A percentile compares a stretch with the other conserved stretches of the same genome.
phyloP scores from a whole-genome alignment of 2,113 vertebrate species.

The Balaenoptera acutorostrata region DNA sequence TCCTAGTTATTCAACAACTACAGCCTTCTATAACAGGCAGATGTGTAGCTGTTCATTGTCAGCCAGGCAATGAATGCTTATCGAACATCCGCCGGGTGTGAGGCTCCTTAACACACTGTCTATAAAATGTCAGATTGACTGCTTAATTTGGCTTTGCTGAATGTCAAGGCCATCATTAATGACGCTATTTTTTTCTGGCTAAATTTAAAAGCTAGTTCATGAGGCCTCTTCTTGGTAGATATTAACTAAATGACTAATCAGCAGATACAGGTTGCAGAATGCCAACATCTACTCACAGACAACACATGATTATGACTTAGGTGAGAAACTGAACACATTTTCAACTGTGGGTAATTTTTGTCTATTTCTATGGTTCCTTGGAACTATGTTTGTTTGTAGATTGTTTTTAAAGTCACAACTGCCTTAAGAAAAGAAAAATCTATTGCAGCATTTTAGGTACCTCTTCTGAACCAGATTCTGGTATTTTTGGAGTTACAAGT shows the following conservation, averaged over 20 bases:
- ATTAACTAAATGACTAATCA: slow-evolving; percentile 40
- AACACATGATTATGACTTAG: background rate
- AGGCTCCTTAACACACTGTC: background rate
- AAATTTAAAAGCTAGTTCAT: slow-evolving; percentile 48
- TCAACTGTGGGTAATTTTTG: background rate
- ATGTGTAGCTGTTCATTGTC: background rate
- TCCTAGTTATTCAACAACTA: background rate
- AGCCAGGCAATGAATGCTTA: slow-evolving; percentile 44
- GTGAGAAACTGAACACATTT: slow-evolving; percentile 25
- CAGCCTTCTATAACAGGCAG: background rate
- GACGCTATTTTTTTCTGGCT: slow-evolving; percentile 10
- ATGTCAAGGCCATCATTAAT: slow-evolving; percentile 47
- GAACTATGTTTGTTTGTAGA: background rate
- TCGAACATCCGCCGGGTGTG: background rate
- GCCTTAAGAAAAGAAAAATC: background rate
- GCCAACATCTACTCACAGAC: background rate
- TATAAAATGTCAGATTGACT: slow-evolving; percentile 40
- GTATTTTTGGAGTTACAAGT: background rate
- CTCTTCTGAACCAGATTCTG: background rate
- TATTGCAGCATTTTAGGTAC: background rate
- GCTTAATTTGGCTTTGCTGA: slow-evolving; percentile 56
- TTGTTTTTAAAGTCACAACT: background rate
- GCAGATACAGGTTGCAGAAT: background rate
- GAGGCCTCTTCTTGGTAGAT: slow-evolving; percentile 36
- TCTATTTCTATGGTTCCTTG: background rate